These are phyloP conservation scores for Megaceryle alcyon DNA, from an alignment of 2,797 vertebrate species.

Conservation along the genomic window DNA sequence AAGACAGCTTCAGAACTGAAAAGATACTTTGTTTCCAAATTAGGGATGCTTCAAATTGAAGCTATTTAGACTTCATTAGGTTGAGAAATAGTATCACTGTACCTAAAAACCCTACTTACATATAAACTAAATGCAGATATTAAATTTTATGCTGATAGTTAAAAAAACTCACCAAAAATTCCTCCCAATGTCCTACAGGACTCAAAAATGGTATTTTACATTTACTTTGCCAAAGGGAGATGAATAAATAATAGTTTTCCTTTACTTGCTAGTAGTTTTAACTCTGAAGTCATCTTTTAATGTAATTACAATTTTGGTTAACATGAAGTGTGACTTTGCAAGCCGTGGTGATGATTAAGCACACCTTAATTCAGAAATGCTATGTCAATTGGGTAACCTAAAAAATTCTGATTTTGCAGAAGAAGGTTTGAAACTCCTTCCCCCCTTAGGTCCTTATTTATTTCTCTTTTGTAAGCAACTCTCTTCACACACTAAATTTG, in stretches of 20 bases:
- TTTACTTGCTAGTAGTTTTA: not conserved
- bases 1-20: not conserved
- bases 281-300: not conserved
- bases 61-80: not conserved
- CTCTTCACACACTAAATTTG: not conserved
- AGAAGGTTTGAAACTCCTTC: not conserved
- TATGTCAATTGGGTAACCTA: not conserved
- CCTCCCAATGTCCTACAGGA: not conserved
- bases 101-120: not conserved
- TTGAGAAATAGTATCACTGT: not conserved
- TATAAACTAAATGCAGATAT: not conserved
- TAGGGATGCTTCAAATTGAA: not conserved
- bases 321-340: not conserved
- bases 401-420: not conserved
- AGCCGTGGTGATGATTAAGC: not conserved
- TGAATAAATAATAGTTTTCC: not conserved
- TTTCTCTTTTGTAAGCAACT: not conserved
- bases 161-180: not conserved
- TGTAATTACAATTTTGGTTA: not conserved
- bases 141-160: not conserved
- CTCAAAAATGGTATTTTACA: not conserved
- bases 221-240: not conserved
- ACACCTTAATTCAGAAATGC: not conserved
- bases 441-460: not conserved
- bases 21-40: not conserved